A percentile compares a stretch with the other conserved stretches of the same genome.
phyloP scores from a whole-genome alignment of 2,888 invertebrate species.

The Ypsolopha sequella region DNA sequence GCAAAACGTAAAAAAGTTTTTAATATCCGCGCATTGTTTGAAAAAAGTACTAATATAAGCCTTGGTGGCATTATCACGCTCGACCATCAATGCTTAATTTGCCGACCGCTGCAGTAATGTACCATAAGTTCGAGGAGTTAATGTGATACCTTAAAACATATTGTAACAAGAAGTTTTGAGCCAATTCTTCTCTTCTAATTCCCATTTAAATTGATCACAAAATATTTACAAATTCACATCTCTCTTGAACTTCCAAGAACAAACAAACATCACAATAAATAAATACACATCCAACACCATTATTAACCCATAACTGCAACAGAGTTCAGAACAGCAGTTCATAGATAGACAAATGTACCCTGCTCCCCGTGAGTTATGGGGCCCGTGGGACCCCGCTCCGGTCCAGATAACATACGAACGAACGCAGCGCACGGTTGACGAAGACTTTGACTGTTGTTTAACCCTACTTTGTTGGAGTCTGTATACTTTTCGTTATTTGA shows the following conservation, averaged over 20 bases:
- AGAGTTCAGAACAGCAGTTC: background rate
- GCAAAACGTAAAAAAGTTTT: no score
- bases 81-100: no score
- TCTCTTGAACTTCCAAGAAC: background rate
- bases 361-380: slow-evolving; percentile 21
- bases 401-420: slow-evolving; percentile 3
- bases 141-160: no score
- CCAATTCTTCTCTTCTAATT: background rate
- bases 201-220: background rate
- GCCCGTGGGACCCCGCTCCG: slow-evolving; percentile 15
- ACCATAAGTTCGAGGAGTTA: no score
- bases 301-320: slow-evolving; percentile 1
- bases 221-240: background rate
- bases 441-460: background rate
- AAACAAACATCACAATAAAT: background rate
- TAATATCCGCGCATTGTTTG: no score
- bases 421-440: background rate
- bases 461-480: no score
- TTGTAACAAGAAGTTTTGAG: no score
- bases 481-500: no score
- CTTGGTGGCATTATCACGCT: no score
- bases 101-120: no score
- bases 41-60: no score
- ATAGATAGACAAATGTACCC: slow-evolving; percentile 4
- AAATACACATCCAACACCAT: background rate